Evolutionary conservation across 2,113 vertebrate species (phyloP), one percentile per base, ranked within the genome.

Genomic region (Globicephala melas): DNA sequence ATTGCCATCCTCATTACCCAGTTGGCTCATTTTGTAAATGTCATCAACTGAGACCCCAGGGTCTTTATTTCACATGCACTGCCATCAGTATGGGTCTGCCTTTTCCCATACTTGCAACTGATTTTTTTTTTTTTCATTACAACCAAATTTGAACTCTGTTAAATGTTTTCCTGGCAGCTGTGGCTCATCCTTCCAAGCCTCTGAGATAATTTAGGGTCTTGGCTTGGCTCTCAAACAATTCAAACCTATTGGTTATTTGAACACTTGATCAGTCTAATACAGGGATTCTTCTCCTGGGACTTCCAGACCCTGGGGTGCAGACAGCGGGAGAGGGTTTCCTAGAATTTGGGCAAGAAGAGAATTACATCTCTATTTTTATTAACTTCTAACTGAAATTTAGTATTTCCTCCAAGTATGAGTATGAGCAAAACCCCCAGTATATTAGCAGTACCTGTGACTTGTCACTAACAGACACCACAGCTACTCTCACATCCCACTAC

Each of bases 21-120:
- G 9, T 68, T 84, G 70, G 18, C 68, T 97, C 44, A 38, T 53
- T 93, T 85, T 77, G 71, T 79, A 62, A 97, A 15, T 67, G 83
- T 63, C 70, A 50, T 60, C n/a, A 85, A 7, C 68, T 33, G 62
- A 70, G 70, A 71, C 81, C 58, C 58, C 53, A 73, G 60, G 50
- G 81, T 58, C 85, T 90, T 86, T 47, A 68, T 79, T 84, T 65
- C 84, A 76, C 71, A 65, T 4, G 10, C 77, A 79, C 8, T 14
- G 65, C 95, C 71, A 62, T 17, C 13, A 58, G 9, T 65, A 60
- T 9, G 7, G 58, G 17, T 26, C 87, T 80, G 38, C 62, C 55
- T 73, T 60, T 36, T 63, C 50, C 70, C 41, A 7, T 86, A 88
- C 62, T 92, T 94, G 60, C 33, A 81, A 63, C 18, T 25, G 8